Base-by-base conservation (phyloP, 2,113 vertebrate genomes). In the Lathamus discolor region DNA sequence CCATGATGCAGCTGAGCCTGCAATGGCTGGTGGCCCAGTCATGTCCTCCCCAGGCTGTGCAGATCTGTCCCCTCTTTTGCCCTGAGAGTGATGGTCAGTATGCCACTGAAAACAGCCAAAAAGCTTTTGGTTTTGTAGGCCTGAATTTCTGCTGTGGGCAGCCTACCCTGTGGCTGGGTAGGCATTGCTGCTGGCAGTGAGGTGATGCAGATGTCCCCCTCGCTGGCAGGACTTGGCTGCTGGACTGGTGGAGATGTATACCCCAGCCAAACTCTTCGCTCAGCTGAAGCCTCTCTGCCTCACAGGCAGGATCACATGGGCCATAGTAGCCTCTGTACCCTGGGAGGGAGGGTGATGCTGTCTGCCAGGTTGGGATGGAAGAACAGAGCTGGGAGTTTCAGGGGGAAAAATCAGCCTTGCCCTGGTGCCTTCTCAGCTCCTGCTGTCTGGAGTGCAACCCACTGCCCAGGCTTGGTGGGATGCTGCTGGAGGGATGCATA, bases 1-100 rank as follows among this genome's bases (percentile, higher is more conserved):
- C 7, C 59, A 10, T 0, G 1, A 25, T 43, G 43, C 49, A 70
- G 44, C 24, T 4, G 1, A 59, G 78, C 15, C 28, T 46, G n/a
- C 8, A 14, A 23, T 48, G 54, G 43, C 35, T 68, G 29, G 13
- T 72, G 61, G 17, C 27, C 43, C 23, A 16, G 72, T 63, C 11
- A 0, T 17, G 9, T 39, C 28, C 44, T 66, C 9, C 13, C 9
- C 19, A n/a, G 37, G 27, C 27, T 64, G 39, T 1, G 3, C 35
- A 68, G 46, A 24, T 37, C 46, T 87, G 11, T 63, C 10, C 46
- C 14, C 5, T 84, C 11, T 28, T 82, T 81, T 92, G 43, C 17
- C n/a, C 9, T 1, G 1, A 39, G 23, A 64, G 33, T 27, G 15
- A 29, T 43, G n/a, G 33, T 88, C 1, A 0, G 15, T 33, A 24